Percentiles rank a stretch among this genome's conserved stretches.
These are phyloP conservation scores for Brachionus koreanus DNA, from an alignment of 1,140 invertebrate species.

Conservation along the genomic window DNA sequence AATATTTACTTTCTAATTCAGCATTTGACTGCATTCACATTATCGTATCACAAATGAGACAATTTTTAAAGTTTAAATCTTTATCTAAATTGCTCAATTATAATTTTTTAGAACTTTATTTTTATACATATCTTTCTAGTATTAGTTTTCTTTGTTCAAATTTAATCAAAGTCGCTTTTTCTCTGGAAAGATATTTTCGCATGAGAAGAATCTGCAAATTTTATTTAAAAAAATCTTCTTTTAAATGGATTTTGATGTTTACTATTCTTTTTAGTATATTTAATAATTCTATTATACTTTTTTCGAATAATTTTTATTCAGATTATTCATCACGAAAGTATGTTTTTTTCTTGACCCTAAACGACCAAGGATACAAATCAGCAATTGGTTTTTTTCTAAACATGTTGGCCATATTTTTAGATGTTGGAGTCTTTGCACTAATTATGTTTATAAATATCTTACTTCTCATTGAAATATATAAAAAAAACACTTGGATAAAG, in stretches of 20 bases:
- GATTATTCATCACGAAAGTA: background rate
- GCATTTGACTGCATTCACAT: background rate
- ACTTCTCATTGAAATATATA: background rate
- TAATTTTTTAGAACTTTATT: constrained; percentile 16
- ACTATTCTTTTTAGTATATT: background rate
- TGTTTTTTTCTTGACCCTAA: constrained; percentile 21
- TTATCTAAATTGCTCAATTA: background rate
- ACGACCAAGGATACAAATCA: background rate
- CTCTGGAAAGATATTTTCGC: constrained; percentile 8
- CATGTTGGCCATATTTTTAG: constrained; percentile 8
- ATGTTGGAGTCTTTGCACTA: constrained; percentile 5
- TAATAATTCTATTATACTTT: constrained; percentile 1
- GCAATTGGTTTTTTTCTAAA: background rate
- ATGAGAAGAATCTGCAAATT: background rate
- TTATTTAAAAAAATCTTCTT: constrained; percentile 17
- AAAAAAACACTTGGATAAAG: background rate
- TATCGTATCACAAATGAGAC: background rate
- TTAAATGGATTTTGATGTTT: constrained; percentile 15
- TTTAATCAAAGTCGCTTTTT: constrained; percentile 21
- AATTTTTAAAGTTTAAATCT: background rate
- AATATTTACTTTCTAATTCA: constrained; percentile 15
- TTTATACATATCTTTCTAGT: constrained; percentile 22
- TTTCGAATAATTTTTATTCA: constrained; percentile 4
- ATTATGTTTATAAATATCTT: background rate
- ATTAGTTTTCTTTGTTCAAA: constrained; percentile 12